These are phyloP conservation scores for Isichthys henryi DNA, from an alignment of 2,113 vertebrate species.

Conservation along the genomic window DNA sequence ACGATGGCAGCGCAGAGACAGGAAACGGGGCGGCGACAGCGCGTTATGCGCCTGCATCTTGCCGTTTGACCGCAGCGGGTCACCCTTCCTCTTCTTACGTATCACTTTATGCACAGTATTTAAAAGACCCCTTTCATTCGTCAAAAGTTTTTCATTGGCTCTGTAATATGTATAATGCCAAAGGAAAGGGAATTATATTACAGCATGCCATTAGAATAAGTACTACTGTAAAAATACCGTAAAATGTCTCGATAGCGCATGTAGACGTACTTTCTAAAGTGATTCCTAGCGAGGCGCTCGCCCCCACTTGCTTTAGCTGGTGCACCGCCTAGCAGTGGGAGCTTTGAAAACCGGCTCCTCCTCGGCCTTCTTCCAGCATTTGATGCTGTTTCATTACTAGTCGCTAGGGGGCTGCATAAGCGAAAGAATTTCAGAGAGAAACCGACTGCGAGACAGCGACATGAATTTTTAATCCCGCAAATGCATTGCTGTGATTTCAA, in stretches of 20 bases:
- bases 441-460: background rate
- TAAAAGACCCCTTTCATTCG: background rate
- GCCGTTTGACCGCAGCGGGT: background rate
- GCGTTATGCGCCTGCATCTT: background rate
- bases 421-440: background rate
- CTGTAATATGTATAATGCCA: background rate
- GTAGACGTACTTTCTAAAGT: background rate
- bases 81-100: background rate
- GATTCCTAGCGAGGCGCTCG: background rate
- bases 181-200: background rate
- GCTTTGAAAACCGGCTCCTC: background rate
- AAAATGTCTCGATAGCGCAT: background rate
- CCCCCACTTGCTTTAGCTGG: background rate
- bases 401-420: background rate
- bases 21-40: background rate
- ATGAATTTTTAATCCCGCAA: background rate
- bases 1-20: background rate
- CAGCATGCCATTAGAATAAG: background rate
- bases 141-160: background rate
- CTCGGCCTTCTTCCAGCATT: too few species aligned
- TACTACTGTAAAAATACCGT: background rate
- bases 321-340: background rate
- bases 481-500: background rate
- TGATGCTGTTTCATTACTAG: background rate
- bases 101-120: background rate